Percentiles rank a stretch among this genome's conserved stretches.
Conservation (phyloP, 2,113 vertebrate genomes). For the Lagopus leucura region DNA sequence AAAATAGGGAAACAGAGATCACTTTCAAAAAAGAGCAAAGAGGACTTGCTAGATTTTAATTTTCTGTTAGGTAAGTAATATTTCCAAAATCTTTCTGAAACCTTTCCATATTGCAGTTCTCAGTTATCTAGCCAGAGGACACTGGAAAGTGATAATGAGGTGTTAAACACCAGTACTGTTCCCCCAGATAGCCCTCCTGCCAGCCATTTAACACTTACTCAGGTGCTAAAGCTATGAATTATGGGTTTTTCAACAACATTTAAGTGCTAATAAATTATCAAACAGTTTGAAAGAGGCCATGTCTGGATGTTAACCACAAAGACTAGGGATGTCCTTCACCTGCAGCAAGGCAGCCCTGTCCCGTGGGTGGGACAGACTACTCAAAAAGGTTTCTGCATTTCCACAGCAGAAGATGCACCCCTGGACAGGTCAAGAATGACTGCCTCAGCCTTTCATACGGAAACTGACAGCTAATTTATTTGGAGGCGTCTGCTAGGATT, state of each 20-base stretch:
- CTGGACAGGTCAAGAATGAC: not conserved
- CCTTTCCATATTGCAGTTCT: not conserved
- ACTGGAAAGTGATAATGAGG: conserved; percentile 49
- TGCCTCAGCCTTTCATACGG: not conserved
- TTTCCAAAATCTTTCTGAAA: conserved; percentile 12
- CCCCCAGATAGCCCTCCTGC: conserved; percentile 36
- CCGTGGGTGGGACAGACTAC: not conserved
- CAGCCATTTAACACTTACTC: conserved; percentile 11
- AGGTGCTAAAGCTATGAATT: conserved; percentile 22
- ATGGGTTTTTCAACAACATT: conserved; percentile 41
- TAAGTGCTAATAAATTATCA: conserved; percentile 32
- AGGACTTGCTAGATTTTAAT: not conserved
- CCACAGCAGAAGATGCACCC: not conserved
- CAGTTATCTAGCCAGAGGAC: conserved; percentile 31
- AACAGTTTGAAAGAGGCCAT: not conserved
- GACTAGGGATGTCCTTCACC: not conserved
- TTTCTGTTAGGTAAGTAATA: conserved; percentile 9
- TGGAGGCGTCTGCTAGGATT: not conserved
- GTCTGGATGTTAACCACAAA: not conserved
- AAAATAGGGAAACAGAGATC: not conserved
- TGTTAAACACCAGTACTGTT: conserved; percentile 14
- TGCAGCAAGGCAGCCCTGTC: not conserved
- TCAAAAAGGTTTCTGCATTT: not conserved
- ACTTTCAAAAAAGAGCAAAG: not conserved
- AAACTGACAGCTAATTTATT: not conserved